These are phyloP conservation scores for Danio kyathit DNA, from an alignment of 2,797 vertebrate species.

Conservation along the genomic window DNA sequence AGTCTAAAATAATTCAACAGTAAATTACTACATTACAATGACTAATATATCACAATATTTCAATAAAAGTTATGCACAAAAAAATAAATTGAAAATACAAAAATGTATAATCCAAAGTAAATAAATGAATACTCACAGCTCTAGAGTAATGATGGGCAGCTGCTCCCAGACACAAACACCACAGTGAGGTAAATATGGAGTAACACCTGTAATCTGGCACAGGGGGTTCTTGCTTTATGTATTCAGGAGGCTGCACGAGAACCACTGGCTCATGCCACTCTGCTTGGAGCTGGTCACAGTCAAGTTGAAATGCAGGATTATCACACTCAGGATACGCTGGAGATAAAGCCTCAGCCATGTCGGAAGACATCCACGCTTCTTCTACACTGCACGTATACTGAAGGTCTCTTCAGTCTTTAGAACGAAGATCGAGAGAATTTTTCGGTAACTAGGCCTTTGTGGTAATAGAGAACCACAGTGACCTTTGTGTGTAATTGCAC, in stretches of 20 bases:
- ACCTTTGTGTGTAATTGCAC: too few species aligned
- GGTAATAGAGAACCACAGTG: too few species aligned
- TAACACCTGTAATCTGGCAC: conserved; percentile 12
- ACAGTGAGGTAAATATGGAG: neutral
- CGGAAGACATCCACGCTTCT: neutral
- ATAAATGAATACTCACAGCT: neutral
- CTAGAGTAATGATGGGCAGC: neutral
- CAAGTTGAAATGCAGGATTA: neutral
- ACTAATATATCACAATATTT: neutral
- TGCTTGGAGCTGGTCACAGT: neutral
- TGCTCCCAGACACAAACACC: neutral
- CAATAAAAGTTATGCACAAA: neutral
- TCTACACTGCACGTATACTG: neutral
- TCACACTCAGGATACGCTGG: neutral
- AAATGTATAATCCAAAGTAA: neutral
- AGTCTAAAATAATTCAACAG: neutral
- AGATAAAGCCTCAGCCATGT: neutral
- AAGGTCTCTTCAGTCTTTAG: neutral
- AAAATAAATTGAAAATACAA: neutral
- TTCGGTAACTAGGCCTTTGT: neutral
- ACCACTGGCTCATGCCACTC: neutral
- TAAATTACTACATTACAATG: too few species aligned
- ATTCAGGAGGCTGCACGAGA: neutral
- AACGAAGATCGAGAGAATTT: neutral
- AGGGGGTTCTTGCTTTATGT: neutral